Percentiles rank a stretch among this genome's conserved stretches.
These are phyloP conservation scores for Podabrus alpinus DNA, from an alignment of 2,888 invertebrate species.

Conservation along the genomic window DNA sequence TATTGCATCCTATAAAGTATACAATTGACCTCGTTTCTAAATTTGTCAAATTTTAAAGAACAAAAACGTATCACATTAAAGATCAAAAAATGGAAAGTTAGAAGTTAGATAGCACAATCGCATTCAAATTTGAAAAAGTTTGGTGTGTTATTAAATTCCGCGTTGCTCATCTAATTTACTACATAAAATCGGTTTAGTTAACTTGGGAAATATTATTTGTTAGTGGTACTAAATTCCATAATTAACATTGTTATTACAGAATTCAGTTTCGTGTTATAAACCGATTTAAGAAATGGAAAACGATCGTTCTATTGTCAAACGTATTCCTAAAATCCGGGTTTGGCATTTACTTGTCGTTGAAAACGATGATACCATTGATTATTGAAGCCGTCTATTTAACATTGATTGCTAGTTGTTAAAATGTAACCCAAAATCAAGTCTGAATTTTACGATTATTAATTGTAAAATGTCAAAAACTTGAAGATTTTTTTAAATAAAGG, in stretches of 20 bases:
- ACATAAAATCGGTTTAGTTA: neutral
- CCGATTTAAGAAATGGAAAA: neutral
- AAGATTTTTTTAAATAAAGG: conserved; percentile 5
- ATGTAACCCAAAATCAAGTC: neutral
- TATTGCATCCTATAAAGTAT: conserved; percentile 9
- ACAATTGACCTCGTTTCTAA: conserved; percentile 12
- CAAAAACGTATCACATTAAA: neutral
- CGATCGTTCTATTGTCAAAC: neutral
- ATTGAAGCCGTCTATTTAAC: conserved; percentile 41
- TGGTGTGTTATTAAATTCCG: neutral
- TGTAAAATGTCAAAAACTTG: neutral
- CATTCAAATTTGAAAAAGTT: neutral
- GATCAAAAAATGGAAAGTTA: neutral
- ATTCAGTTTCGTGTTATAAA: neutral
- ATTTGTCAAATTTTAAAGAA: conserved; percentile 12
- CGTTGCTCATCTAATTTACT: neutral
- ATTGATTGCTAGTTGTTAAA: neutral
- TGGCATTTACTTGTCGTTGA: conserved; percentile 35
- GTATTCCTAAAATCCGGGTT: conserved; percentile 37
- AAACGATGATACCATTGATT: conserved; percentile 39
- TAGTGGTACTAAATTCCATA: neutral
- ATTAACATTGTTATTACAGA: neutral
- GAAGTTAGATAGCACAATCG: neutral
- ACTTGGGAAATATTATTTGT: neutral
- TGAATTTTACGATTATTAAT: neutral